phyloP scores from a whole-genome alignment of 2,888 invertebrate genomes.

The Chironomus riparius region DNA sequence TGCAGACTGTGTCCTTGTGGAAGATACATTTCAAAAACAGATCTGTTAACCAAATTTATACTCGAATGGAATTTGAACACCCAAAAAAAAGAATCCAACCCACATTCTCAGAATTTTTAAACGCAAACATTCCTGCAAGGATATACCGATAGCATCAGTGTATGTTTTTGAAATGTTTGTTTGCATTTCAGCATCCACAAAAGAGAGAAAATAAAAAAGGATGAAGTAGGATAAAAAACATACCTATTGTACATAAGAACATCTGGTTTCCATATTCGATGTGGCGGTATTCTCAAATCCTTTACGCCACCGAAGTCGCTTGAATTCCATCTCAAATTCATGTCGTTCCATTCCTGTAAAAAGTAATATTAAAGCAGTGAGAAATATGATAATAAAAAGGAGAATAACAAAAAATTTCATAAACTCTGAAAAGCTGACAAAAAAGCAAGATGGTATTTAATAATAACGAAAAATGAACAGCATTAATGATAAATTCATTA shows the following conservation, averaged over 20 bases:
- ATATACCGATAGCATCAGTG: too few relatives aligned
- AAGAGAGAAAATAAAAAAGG: not conserved
- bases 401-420: too few relatives aligned
- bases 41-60: too few relatives aligned
- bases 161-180: too few relatives aligned
- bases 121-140: too few relatives aligned
- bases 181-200: not conserved
- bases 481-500: not conserved
- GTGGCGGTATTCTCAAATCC: constrained; percentile 90
- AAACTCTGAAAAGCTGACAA: too few relatives aligned
- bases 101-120: too few relatives aligned
- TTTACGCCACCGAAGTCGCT: constrained; percentile 93
- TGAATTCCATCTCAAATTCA: constrained; percentile 96
- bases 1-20: too few relatives aligned
- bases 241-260: constrained; percentile 99
- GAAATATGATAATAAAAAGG: too few relatives aligned
- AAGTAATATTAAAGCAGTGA: not conserved
- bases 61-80: too few relatives aligned
- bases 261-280: constrained; percentile 97
- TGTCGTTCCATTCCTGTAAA: constrained; percentile 93
- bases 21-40: too few relatives aligned
- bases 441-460: not conserved
- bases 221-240: constrained; percentile 29
- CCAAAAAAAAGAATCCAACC: too few relatives aligned
- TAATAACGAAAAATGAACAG: not conserved